Evolutionary conservation across 2,113 vertebrate species (phyloP).

Genomic region (Pomatorhinus ruficollis): DNA sequence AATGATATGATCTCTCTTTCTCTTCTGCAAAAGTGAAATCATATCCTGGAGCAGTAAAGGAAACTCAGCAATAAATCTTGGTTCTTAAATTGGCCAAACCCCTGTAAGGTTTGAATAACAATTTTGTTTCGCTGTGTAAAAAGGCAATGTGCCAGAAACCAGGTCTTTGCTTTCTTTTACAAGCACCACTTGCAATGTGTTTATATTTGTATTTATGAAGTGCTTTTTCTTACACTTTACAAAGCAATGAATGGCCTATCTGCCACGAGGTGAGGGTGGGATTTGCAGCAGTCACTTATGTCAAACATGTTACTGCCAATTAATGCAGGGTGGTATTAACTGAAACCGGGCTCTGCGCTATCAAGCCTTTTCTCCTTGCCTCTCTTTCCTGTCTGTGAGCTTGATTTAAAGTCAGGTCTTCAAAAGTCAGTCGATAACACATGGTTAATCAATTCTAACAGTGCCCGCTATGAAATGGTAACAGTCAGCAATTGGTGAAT

Average conservation of each 20-base stretch:
- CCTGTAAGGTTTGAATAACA: constrained; percentile 63
- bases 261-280: constrained; percentile 18
- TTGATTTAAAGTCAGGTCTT: constrained; percentile 51
- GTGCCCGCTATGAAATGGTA: background rate
- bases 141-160: constrained; percentile 56
- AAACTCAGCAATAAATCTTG: constrained; percentile 65
- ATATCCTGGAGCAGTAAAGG: constrained; percentile 60
- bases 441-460: constrained; percentile 44
- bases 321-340: constrained; percentile 60
- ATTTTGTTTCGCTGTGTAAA: constrained; percentile 62
- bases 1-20: constrained; percentile 62
- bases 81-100: constrained; percentile 65
- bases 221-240: constrained; percentile 69
- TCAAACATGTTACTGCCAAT: constrained; percentile 63
- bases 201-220: constrained; percentile 75
- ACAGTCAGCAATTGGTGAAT: background rate
- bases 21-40: constrained; percentile 68
- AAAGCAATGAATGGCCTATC: constrained; percentile 48
- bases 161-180: constrained; percentile 59
- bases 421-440: constrained; percentile 52
- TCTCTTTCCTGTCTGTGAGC: constrained; percentile 21
- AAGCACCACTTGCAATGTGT: constrained; percentile 60
- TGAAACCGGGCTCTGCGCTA: constrained; percentile 7
- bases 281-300: constrained; percentile 46
- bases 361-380: constrained; percentile 12